A percentile compares a stretch with the other conserved stretches of the same genome.
phyloP scores from a whole-genome alignment of 2,113 vertebrate genomes.

The Malaclemys terrapin region DNA sequence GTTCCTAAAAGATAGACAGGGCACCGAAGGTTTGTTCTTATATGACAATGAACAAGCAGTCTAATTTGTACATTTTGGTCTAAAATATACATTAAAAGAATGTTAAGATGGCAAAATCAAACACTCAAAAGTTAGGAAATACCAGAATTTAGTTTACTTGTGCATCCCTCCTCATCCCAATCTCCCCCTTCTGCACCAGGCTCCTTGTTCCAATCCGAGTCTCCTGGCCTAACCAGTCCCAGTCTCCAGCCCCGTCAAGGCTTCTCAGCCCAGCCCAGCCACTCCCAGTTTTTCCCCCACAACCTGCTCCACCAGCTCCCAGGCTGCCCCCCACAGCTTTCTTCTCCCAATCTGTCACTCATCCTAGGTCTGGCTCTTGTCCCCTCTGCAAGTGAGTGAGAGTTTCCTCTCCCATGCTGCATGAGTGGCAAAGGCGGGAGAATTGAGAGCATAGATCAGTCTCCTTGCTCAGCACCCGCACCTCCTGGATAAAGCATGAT shows the following conservation, averaged over 20 bases:
- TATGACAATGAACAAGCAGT: neutral
- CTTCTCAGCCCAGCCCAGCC: neutral
- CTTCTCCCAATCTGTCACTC: neutral
- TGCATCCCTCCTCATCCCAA: neutral
- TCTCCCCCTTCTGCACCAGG: rapidly evolving
- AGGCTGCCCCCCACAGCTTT: neutral
- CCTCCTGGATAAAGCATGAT: neutral
- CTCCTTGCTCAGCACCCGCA: neutral
- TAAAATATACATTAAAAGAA: neutral
- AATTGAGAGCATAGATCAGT: neutral
- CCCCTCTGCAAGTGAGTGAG: neutral
- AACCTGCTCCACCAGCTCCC: neutral
- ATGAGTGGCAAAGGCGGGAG: neutral
- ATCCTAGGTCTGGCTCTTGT: neutral
- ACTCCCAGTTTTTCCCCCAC: neutral
- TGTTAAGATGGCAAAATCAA: neutral
- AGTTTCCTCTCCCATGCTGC: neutral
- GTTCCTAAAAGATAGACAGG: neutral
- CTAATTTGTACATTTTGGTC: neutral
- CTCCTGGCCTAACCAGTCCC: neutral
- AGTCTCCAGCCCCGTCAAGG: neutral
- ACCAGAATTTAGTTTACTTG: neutral
- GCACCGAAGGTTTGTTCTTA: neutral
- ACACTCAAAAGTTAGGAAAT: neutral
- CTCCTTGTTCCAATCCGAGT: neutral